Evolutionary conservation across 2,797 vertebrate species (phyloP), one percentile per base, ranked within the genome.

Genomic region (Catamblyrhynchus diadema): DNA sequence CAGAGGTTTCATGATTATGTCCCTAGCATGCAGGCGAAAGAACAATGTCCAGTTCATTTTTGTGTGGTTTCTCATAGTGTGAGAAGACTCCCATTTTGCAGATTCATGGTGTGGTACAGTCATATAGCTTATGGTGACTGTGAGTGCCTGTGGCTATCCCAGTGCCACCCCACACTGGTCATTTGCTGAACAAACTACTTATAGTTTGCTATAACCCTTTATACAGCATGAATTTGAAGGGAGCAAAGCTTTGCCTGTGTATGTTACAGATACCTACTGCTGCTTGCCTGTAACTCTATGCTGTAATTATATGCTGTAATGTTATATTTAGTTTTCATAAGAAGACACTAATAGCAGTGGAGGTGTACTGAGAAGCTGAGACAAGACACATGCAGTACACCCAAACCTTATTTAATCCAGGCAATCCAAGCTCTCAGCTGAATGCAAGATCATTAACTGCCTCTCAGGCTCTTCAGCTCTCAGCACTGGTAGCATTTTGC

Each of bases 341-440:
- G 88, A 61, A 96, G 93, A 93, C 67, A 72, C 81, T 96, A 93
- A 92, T 75, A 96, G 91, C 71, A 87, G 86, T 91, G 84, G 94
- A 95, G 84, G 67, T 95, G 86, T 89, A 77, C 67, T 91, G 79
- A 85, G 91, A 92, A 96, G 83, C 86, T 92, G 84, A 93, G 86
- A 94, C 84, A 94, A 94, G 90, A 86, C 77, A 54, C 73, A 74
- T 32, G 39, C 56, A 73, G 50, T 79, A 60, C 60, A 85, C 77
- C 47, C 74, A 95, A 94, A 82, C 41, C 54, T 96, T 79, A 79
- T 88, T 86, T 90, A 95, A 83, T 67, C 64, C 64, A 84, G 78
- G 53, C 65, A 78, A 66, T 75, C 28, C 85, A 59, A 81, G 72
- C 72, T 91, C 82, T 86, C 45, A 28, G n/a, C 50, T 90, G 72